Conservation (phyloP, 2,113 vertebrate species). For the Ctenodactylus gundi region DNA sequence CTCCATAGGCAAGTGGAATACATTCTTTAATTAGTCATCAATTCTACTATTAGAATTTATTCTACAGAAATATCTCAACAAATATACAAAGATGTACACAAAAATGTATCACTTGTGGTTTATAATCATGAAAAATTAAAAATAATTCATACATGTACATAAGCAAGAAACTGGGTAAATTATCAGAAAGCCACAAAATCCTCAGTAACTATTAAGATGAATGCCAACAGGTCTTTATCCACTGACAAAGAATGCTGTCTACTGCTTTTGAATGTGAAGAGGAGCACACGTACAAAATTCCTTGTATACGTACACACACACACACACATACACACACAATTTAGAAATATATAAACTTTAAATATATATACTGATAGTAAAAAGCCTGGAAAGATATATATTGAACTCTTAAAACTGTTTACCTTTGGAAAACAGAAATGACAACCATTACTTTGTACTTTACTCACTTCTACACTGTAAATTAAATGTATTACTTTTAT, state of each 20-base stretch:
- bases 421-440: slow-evolving; percentile 44
- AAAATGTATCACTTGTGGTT: not conserved
- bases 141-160: slow-evolving; percentile 6
- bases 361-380: slow-evolving; percentile 44
- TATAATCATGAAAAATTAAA: slow-evolving; percentile 1
- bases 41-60: slow-evolving; percentile 27
- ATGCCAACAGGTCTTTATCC: not conserved
- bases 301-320: not conserved
- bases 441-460: slow-evolving; percentile 45
- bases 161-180: slow-evolving; percentile 7
- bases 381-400: slow-evolving; percentile 76
- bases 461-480: slow-evolving; percentile 43
- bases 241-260: not conserved
- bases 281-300: not conserved
- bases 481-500: slow-evolving; percentile 79
- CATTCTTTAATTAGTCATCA: slow-evolving; percentile 30
- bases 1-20: slow-evolving; percentile 8
- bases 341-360: no score
- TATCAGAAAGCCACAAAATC: slow-evolving; percentile 12
- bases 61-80: slow-evolving; percentile 29
- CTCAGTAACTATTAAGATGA: slow-evolving; percentile 2
- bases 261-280: not conserved
- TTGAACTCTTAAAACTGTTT: slow-evolving; percentile 43
- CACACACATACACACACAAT: not conserved
- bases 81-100: not conserved